Evolutionary conservation across 2,888 invertebrate genomes (phyloP), one percentile per base, ranked within the genome.

Genomic region (Eurois occulta): DNA sequence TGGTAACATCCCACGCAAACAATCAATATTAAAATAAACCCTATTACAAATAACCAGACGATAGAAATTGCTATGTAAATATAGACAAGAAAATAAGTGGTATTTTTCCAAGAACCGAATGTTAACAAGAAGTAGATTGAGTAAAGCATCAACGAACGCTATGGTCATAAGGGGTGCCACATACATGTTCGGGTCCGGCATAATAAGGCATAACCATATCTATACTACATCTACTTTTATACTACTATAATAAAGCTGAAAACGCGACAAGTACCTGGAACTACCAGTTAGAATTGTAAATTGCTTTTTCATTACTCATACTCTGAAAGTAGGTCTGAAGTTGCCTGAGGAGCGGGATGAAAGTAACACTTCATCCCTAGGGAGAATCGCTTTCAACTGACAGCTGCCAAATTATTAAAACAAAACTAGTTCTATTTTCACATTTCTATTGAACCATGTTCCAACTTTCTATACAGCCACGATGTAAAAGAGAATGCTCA

Each of bases 31-130:
- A 41, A 13, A 46, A 38, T 35, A 68, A 28, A 32, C 11, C 16
- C 7, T 58, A 58, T 18, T n/a, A 1, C 48, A 16, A n/a, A 60
- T 32, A 46, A 18, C 41, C 32, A 64, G 24, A 64, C 64, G n/a
- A 62, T 43, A 46, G 32, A 32, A 4, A 73, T 32, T 28, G 16
- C 2, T 38, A 79, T 11, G 32, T 18, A 75, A 75, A 73, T 32
- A 71, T 24, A 38, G 13, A 71, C n/a, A 58, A 55, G 16, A 74
- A 78, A 68, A 64, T 62, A 69, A 74, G 5, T n/a, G 43, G 11
- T 48, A 16, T 21, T 32, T 35, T 69, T 60, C 52, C 38, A 41
- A 69, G 32, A 65, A 72, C 5, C 7, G 1, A 18, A 32, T 65
- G 8, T n/a, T 68, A 38, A 64, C 62, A 38, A 71, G 55, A 55